Conservation (phyloP, 2,888 invertebrate genomes). For the Portevinia maculata region DNA sequence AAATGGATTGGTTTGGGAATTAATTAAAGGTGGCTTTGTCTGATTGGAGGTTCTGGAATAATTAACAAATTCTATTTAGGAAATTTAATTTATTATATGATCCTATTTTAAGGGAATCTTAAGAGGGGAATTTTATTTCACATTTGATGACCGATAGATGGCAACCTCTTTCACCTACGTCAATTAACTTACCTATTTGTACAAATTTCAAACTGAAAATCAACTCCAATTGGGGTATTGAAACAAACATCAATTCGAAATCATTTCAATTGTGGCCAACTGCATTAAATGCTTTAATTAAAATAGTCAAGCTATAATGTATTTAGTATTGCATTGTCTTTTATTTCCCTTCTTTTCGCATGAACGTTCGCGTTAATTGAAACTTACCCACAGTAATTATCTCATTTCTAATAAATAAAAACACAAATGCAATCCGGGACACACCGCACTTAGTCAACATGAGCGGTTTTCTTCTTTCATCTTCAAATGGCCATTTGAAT, state of each 20-base stretch:
- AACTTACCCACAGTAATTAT: slow-evolving; percentile 57
- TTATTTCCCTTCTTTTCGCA: slow-evolving; percentile 19
- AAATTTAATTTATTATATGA: no score
- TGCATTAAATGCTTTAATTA: neutral
- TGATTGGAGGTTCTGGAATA: no score
- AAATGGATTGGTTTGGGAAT: no score
- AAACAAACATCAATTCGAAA: no score
- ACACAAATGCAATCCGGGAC: slow-evolving; percentile 19
- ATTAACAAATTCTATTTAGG: no score
- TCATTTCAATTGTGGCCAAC: neutral
- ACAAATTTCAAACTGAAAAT: neutral
- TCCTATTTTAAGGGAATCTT: no score
- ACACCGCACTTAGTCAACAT: slow-evolving; percentile 5
- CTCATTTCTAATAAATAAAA: slow-evolving; percentile 39
- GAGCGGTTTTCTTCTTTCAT: slow-evolving; percentile 63
- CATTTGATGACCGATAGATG: no score
- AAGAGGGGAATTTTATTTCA: no score
- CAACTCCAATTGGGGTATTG: neutral
- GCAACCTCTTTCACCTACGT: no score
- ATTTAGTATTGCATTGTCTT: neutral
- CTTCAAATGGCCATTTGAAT: slow-evolving; percentile 58
- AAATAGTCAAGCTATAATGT: slow-evolving; percentile 22
- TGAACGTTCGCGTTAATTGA: slow-evolving; percentile 45
- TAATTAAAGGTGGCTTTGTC: no score
- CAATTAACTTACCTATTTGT: neutral